Base-by-base conservation (phyloP, 2,888 invertebrate species). In the Himalopsyche kuldschensis region DNA sequence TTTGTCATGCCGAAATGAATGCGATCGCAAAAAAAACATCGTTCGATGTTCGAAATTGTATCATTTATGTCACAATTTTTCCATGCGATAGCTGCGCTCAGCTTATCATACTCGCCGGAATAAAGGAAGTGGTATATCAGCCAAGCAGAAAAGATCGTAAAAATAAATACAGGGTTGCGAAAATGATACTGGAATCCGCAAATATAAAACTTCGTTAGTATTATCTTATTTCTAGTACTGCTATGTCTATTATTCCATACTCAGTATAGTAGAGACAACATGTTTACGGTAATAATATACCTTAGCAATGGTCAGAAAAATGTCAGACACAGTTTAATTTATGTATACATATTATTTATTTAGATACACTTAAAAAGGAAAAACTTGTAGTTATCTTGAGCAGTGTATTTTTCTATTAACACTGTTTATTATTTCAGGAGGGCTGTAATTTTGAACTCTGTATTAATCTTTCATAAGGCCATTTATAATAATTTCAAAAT, bases 71-170 rank as follows among this genome's bases (percentile, higher is more conserved):
- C 0, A 96, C 95, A 0, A 90, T 98, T 24, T 99, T 99, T 89
- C 99, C 99, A 0, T 99, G 99, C 89, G 98, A 99, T 88, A 98
- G 99, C 90, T 99, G 99, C 91, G 97, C 99, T 0, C 99, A 99
- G 90, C 92, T 98, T 46, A 97, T 99, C 41, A 97, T 99, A 87
- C 99, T 99, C 88, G 95, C 97, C 0, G 97, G 98, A 0, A 97
- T 99, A 46, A 94, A 90, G 79, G 93, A 95, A 88, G 93, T 97
- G 2, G 89, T 95, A 15, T 98, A 96, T 89, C 91, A 97, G 88
- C 96, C 96, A 0, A 96, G 98, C 89, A 97, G 97, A 88, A 93
- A 97, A 89, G 91, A 92, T 0, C 89, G 94, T 4, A 96, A 96
- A 88, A 88, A 91, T 0, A 91, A 90, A 81, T 95, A 95, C 75